Base-by-base conservation (phyloP, 2,888 invertebrate genomes). In the Phymatocera aterrima region DNA sequence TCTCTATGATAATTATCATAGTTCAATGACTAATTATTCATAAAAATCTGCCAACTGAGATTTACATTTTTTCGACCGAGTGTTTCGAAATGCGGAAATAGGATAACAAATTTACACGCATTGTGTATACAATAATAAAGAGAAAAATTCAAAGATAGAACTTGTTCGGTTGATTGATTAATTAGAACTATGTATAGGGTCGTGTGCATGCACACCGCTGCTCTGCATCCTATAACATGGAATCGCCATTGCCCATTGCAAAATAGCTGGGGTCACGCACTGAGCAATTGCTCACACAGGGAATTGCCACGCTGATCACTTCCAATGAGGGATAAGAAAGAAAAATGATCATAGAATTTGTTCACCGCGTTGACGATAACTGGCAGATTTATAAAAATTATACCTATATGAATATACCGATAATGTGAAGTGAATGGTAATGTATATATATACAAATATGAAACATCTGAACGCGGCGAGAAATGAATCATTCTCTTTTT, bases 221-320 rank as follows among this genome's bases (percentile, higher is more conserved):
- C 24, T 57, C 28, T 57, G 6, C 21, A 24, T 6, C 54, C 21
- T 21, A 46, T 12, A 21, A 57, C 54, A 24, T 24, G 24, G 5
- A 57, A 57, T 57, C 24, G 54, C 54, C 24, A 3, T 12, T 21
- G 21, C 54, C 54, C 54, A 57, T 57, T 28, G 54, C 54, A 24
- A 21, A 57, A 21, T 24, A 12, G 54, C 21, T 15, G 51, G 51
- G 51, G 51, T 51, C 51, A 51, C 51, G 0, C 51, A n/a, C n/a
- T 51, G 51, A 57, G 54, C 51, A 51, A 40, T 8, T 51, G 51
- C 10, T 54, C 54, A 54, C 54, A 54, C 54, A n/a, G n/a, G 54
- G 12, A 54, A 54, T 21, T 24, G 28, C 21, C 10, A 57, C 15
- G 46, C 15, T 46, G 46, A 46, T 46, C 46, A 46, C 46, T 2